Base-by-base conservation (phyloP, 2,797 vertebrate genomes). In the Oreochromis mossambicus region DNA sequence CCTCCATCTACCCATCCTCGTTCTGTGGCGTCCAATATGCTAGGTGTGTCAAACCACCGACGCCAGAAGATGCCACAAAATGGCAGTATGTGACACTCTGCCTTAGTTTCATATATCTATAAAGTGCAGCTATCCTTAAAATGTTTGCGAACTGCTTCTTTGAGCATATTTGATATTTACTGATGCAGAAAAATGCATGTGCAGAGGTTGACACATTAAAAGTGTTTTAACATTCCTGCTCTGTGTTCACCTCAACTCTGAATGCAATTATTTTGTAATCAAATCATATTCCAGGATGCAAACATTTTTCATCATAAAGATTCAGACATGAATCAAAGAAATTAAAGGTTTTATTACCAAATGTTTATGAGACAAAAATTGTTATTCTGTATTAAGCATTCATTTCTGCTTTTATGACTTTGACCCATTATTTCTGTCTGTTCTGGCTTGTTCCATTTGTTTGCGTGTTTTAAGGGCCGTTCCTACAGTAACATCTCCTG, bases 401-500 rank as follows among this genome's bases (percentile, higher is more conserved):
- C 6, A 73, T 32, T 48, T 50, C 43, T 50, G 46, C 7, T 48
- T 50, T n/a, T 75, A 50, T 75, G 70, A 32, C 26, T 75, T 75
- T 29, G 29, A n/a, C 17, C 70, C 32, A 7, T 48, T 51, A 48
- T 66, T 51, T 54, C n/a, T 54, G 5, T 75, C 32, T 8, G 3
- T 78, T 32, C 48, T 56, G 55, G 75, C 61, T 50, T 48, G 66
- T 51, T 79, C 32, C 61, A 21, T 82, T 75, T 50, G 70, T 32
- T 17, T 38, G 29, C 38, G 14, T 63, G 77, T 82, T 83, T 68
- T 61, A 38, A 52, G 19, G 17, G 29, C 61, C 34, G 7, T 75
- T 87, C 36, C 83, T 79, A 52, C 61, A 80, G 79, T 70, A 48
- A 83, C 73, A 34, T 87, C 51, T 81, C 77, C 73, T 21, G 80